Evolutionary conservation across 2,113 vertebrate genomes (phyloP), one percentile per base, ranked within the genome.

Genomic region (Macrotus californicus): DNA sequence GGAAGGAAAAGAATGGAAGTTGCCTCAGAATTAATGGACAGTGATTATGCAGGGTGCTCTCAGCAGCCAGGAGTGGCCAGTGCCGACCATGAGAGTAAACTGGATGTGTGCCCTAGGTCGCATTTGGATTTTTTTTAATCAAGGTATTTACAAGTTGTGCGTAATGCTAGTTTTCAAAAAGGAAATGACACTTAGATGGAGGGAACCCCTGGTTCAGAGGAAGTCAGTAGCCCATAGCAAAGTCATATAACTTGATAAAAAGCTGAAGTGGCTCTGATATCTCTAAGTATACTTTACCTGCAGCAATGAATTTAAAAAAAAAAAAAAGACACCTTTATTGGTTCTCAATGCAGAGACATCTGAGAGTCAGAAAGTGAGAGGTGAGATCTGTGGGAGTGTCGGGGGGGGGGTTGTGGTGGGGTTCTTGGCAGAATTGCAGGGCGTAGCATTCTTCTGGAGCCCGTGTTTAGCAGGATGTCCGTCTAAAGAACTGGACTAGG

Each of bases 121-220:
- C 93, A 89, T 96, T 93, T 97, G 87, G 39, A 76, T 70, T 75
- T 50, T n/a, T 87, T 87, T 66, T 72, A 69, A 80, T 89, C 66
- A 56, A 90, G 72, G 41, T 95, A 61, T 85, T 94, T 79, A 48
- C 72, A 88, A 92, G 34, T 92, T 82, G 85, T 56, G 39, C 48
- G 16, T 73, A 92, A 95, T 89, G 85, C 90, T 61, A 29, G 29
- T 87, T 43, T 86, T 95, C 84, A 87, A 39, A 94, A 94, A 94
- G 64, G 70, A 80, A 94, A 70, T 69, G 85, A 61, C 76, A 81
- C 41, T 88, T 93, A 87, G 16, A 36, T 8, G 24, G 92, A 61
- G 46, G 77, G 72, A 88, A 36, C 16, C 7, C 0, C 31, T n/a
- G 39, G 15, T 26, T 73, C 6, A 31, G 39, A 59, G 43, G 29